Conservation (phyloP, 2,797 vertebrate genomes). For the Nasua narica region DNA sequence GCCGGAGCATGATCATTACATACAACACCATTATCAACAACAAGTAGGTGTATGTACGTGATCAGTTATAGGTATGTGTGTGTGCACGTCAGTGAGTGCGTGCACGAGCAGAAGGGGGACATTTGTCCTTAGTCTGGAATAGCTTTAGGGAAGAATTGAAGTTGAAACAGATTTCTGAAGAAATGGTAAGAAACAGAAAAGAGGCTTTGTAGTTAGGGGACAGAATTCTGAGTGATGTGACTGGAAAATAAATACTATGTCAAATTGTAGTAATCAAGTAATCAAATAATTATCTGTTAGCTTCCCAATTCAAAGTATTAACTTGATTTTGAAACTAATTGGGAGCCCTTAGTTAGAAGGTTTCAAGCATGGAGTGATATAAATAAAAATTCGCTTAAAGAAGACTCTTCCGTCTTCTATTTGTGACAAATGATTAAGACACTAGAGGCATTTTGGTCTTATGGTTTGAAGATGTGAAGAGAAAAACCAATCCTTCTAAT, state of each 20-base stretch:
- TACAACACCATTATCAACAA: neutral
- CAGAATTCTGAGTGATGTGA: neutral
- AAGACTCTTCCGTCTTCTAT: neutral
- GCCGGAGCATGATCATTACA: neutral
- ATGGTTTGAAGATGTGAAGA: neutral
- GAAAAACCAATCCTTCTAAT: neutral
- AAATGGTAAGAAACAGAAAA: neutral
- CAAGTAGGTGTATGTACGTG: neutral
- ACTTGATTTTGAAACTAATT: conserved; percentile 19
- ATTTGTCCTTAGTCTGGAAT: neutral
- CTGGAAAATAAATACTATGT: conserved; percentile 3
- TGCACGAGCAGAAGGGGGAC: neutral
- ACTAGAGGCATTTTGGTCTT: neutral
- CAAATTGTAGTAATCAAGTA: neutral
- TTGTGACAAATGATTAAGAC: neutral
- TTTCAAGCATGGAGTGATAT: neutral
- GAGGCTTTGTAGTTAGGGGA: conserved; percentile 19
- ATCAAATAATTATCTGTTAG: conserved; percentile 12
- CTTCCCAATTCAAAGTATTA: neutral
- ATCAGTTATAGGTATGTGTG: neutral
- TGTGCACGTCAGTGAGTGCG: neutral
- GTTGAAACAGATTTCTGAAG: conserved; percentile 40
- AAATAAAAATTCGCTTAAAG: neutral
- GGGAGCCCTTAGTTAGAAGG: neutral
- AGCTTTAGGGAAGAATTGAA: neutral